phyloP scores from a whole-genome alignment of 1,140 invertebrate species.

The Bombus fervidus region DNA sequence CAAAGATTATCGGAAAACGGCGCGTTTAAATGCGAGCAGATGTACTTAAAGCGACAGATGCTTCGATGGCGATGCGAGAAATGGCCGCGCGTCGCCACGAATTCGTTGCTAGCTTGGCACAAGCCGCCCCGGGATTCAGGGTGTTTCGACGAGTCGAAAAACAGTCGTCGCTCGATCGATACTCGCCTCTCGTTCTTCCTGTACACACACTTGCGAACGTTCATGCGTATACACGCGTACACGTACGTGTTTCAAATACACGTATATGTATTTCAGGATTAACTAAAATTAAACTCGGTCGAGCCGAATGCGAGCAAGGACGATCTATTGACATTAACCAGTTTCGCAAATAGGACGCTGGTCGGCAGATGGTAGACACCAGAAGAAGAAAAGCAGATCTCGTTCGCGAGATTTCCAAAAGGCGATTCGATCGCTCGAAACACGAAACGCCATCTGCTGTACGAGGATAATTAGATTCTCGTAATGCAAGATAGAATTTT shows the following conservation, averaged over 20 bases:
- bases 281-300: slow-evolving; percentile 32
- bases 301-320: slow-evolving; percentile 13
- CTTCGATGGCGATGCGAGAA: slow-evolving; percentile 42
- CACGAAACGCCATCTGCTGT: slow-evolving; percentile 41
- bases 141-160: slow-evolving; percentile 34
- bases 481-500: slow-evolving; percentile 18
- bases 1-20: slow-evolving; percentile 49
- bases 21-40: slow-evolving; percentile 52
- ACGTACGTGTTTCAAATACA: background rate
- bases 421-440: slow-evolving; percentile 18
- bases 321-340: slow-evolving; percentile 46
- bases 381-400: slow-evolving; percentile 6
- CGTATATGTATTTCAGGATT: slow-evolving; percentile 33
- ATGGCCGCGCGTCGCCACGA: slow-evolving; percentile 24
- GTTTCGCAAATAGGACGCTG: slow-evolving; percentile 40
- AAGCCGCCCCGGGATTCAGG: slow-evolving; percentile 16
- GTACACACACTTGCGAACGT: background rate
- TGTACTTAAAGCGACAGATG: slow-evolving; percentile 49
- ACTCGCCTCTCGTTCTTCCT: background rate
- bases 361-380: slow-evolving; percentile 25
- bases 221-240: background rate
- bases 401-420: slow-evolving; percentile 26
- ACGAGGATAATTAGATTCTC: slow-evolving; percentile 27
- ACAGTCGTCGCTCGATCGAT: slow-evolving; percentile 36
- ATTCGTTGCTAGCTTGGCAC: slow-evolving; percentile 41